Percentiles rank a stretch among this genome's conserved stretches.
Evolutionary conservation across 2,888 invertebrate genomes (phyloP).

Genomic region (Acanthosepion pharaonis): DNA sequence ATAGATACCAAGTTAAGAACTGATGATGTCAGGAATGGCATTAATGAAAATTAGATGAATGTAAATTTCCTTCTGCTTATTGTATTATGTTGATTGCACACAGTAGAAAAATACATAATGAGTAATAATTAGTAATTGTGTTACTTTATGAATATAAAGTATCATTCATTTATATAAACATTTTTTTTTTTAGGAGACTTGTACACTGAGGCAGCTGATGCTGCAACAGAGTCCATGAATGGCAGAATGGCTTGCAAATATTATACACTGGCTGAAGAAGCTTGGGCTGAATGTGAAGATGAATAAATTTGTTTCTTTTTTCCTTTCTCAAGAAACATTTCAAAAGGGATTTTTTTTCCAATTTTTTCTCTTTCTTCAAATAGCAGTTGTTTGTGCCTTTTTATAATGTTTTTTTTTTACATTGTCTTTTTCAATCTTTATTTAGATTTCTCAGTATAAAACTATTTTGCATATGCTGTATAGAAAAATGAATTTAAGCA

Average conservation of each 20-base stretch:
- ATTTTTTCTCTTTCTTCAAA: no score
- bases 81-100: no score
- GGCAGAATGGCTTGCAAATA: conserved; percentile 78
- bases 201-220: conserved; percentile 78
- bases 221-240: conserved; percentile 78
- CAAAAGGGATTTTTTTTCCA: no score
- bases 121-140: no score
- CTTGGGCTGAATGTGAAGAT: conserved; percentile 72
- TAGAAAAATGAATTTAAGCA: not conserved
- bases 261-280: conserved; percentile 76
- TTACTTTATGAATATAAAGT: no score
- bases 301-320: not conserved
- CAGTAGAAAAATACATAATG: no score
- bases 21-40: no score
- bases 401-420: not conserved
- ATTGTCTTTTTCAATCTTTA: not conserved
- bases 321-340: not conserved
- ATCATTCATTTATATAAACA: no score
- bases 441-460: not conserved
- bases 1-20: no score
- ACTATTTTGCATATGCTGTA: not conserved
- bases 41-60: no score
- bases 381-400: no score
- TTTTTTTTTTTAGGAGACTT: conserved; percentile 73
- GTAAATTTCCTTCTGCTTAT: no score